Conservation (phyloP, 2,113 vertebrate species). For the Alethe diademata region DNA sequence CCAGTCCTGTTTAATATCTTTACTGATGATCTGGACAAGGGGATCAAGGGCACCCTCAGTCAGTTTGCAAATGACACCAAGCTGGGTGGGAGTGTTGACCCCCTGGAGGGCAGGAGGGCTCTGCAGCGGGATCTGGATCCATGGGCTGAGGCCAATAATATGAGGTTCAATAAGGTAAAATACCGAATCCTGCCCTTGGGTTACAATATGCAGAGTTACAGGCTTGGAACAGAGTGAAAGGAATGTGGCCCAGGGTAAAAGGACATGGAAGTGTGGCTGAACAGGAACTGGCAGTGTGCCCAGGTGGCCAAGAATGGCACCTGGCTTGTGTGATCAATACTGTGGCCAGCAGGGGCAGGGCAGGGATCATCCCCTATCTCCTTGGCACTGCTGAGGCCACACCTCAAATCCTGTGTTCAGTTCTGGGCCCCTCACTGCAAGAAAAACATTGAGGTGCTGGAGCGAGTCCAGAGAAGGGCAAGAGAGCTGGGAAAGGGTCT, state of each 20-base stretch:
- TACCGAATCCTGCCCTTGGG: fast-evolving
- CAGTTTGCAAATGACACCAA: fast-evolving
- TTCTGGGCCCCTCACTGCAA: not conserved
- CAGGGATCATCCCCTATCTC: not conserved
- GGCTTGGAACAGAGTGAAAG: not conserved
- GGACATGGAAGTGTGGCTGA: not conserved
- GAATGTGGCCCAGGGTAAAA: not conserved
- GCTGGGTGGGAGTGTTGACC: not conserved
- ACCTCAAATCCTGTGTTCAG: not conserved
- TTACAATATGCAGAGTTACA: not conserved
- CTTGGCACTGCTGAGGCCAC: not conserved
- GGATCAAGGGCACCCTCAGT: not conserved
- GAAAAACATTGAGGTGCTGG: not conserved
- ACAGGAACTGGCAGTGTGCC: not conserved
- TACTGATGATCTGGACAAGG: not conserved
- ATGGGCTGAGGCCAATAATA: fast-evolving
- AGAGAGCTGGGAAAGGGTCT: not conserved
- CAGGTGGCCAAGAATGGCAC: not conserved
- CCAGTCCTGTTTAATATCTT: not conserved
- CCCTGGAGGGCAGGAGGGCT: not conserved
- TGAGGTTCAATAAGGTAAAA: not conserved
- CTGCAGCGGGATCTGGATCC: not conserved
- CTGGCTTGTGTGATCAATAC: not conserved
- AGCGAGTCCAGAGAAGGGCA: fast-evolving
- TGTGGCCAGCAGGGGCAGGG: not conserved